Evolutionary conservation across 35 echinoderm and acorn worm species (phyloP).

Genomic region (Apostichopus parvimensis): DNA sequence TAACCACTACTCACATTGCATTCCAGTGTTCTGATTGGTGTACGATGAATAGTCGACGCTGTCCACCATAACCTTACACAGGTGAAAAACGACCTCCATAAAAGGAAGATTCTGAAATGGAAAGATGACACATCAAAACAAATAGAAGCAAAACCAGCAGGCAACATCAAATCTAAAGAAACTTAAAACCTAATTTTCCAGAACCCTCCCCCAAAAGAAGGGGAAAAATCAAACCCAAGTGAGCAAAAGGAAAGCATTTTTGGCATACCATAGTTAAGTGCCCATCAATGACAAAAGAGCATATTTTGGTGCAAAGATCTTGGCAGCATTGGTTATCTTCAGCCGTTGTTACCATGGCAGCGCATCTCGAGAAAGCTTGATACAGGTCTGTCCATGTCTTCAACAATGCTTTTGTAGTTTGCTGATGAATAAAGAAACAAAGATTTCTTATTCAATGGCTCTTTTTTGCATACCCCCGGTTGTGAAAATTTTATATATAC

Average conservation of each 20-base stretch:
- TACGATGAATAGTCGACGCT: conserved; percentile 56
- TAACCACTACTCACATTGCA: conserved; percentile 33
- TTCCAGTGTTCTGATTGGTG: conserved; percentile 29
- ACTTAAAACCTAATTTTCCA: too few species aligned
- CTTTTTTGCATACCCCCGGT: too few species aligned
- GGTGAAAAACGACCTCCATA: conserved; percentile 52
- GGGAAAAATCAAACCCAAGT: too few species aligned
- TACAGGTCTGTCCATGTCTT: conserved; percentile 92
- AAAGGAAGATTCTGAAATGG: conserved; percentile 33
- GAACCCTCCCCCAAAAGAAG: too few species aligned
- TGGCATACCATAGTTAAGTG: background rate
- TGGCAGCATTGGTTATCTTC: conserved; percentile 92
- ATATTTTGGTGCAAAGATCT: conserved; percentile 69
- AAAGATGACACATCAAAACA: background rate
- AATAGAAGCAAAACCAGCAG: too few species aligned
- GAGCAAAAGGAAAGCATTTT: too few species aligned
- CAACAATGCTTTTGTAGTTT: conserved; percentile 74
- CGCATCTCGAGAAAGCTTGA: conserved; percentile 79
- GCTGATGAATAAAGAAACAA: conserved; percentile 20
- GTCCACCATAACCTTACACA: conserved; percentile 46
- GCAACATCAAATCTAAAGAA: too few species aligned
- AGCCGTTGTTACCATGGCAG: conserved; percentile 81
- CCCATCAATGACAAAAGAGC: background rate
- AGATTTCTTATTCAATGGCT: too few species aligned
- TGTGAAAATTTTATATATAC: too few species aligned